Conservation (phyloP, 35 echinoderm and acorn worm genomes). For the Stichopus chloronotus region DNA sequence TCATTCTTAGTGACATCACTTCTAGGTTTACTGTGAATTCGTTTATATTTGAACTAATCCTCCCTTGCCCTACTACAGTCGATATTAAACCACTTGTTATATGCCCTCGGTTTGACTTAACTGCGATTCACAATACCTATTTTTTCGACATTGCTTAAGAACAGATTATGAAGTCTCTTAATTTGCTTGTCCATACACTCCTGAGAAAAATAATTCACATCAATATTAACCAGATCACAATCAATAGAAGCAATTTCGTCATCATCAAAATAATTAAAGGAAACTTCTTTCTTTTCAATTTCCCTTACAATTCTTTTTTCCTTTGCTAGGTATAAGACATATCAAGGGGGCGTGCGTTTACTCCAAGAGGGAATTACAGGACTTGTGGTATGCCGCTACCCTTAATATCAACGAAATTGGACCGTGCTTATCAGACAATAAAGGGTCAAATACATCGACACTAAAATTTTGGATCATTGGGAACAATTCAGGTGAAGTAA, state of each 20-base stretch:
- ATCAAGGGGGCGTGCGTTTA: background rate
- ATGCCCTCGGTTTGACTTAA: too few species aligned
- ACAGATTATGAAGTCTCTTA: too few species aligned
- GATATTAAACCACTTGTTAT: too few species aligned
- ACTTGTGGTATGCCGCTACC: background rate
- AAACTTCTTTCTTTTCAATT: background rate
- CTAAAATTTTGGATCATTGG: too few species aligned
- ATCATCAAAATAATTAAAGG: background rate
- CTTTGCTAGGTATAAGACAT: background rate
- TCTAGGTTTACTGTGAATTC: too few species aligned
- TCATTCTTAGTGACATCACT: background rate
- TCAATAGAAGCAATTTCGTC: too few species aligned
- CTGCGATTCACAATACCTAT: conserved; percentile 1
- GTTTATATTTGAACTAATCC: too few species aligned
- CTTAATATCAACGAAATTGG: background rate
- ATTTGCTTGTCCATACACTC: conserved; percentile 1
- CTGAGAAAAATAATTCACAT: background rate
- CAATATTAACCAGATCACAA: too few species aligned
- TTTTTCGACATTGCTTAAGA: background rate
- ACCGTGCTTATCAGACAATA: background rate
- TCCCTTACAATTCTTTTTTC: background rate
- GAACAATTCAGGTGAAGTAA: background rate
- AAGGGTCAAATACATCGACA: conserved; percentile 4
- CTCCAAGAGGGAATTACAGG: background rate
- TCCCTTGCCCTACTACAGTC: too few species aligned